phyloP scores from a whole-genome alignment of 2,797 vertebrate genomes.

The Gallinago solitaria region DNA sequence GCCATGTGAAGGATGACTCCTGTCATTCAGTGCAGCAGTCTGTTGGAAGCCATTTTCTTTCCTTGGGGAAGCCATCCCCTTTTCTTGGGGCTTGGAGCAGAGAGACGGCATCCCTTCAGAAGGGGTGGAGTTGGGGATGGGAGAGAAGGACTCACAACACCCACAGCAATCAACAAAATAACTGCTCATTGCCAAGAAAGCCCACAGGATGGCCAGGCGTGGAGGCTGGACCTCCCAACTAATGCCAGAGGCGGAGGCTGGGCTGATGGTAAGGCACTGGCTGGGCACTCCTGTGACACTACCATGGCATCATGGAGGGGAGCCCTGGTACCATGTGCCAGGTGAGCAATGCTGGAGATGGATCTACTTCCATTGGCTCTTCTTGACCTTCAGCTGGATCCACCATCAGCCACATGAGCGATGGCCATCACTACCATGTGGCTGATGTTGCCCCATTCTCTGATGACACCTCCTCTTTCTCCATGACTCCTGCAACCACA shows the following conservation, averaged over 20 bases:
- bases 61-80: background rate
- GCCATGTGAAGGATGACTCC: background rate
- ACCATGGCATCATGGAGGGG: background rate
- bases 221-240: background rate
- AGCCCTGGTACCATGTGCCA: background rate
- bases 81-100: background rate
- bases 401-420: background rate
- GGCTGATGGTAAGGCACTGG: background rate
- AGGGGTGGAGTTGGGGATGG: background rate
- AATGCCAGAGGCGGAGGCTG: background rate
- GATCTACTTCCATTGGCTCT: background rate
- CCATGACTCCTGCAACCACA: fast-evolving
- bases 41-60: background rate
- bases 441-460: background rate
- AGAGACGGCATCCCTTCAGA: background rate
- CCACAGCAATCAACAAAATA: background rate
- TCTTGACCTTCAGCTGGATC: background rate
- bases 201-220: fast-evolving
- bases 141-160: background rate
- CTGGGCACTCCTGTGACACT: fast-evolving
- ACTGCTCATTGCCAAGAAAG: background rate
- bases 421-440: fast-evolving
- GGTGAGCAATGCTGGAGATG: background rate
- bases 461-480: background rate
- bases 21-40: background rate